phyloP scores from a whole-genome alignment of 2,888 invertebrate genomes.

The Xylota segnis region DNA sequence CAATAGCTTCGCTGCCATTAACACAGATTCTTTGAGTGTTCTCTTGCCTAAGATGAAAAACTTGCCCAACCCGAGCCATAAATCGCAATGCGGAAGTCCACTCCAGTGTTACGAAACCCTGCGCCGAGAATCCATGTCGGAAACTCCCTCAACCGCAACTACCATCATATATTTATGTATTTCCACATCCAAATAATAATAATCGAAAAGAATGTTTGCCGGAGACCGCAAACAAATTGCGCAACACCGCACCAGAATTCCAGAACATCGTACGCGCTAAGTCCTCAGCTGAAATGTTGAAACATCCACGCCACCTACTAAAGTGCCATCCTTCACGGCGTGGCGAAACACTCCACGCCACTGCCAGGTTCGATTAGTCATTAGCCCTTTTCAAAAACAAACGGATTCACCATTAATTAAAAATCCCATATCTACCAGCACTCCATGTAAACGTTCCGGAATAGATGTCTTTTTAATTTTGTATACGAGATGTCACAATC shows the following conservation, averaged over 20 bases:
- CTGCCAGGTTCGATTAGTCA: slow-evolving; percentile 35
- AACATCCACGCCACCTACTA: slow-evolving; percentile 22
- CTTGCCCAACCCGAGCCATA: background rate
- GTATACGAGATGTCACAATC: slow-evolving; percentile 29
- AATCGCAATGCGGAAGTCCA: slow-evolving; percentile 1
- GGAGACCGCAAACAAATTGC: slow-evolving; percentile 36
- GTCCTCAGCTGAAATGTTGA: slow-evolving; percentile 11
- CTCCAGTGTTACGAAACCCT: background rate
- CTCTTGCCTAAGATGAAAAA: background rate
- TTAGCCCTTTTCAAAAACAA: slow-evolving; percentile 46
- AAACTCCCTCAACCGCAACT: background rate
- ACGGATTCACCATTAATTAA: slow-evolving; percentile 50
- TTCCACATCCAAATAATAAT: slow-evolving; percentile 7
- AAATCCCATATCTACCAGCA: slow-evolving; percentile 39
- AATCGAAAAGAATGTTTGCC: slow-evolving; percentile 52
- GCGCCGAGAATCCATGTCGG: no score
- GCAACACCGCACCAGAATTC: slow-evolving; percentile 44
- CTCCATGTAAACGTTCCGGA: slow-evolving; percentile 27
- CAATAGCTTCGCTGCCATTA: background rate
- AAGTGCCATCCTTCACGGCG: slow-evolving; percentile 14
- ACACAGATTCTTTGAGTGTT: background rate
- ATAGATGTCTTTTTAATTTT: slow-evolving; percentile 45
- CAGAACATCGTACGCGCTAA: slow-evolving; percentile 10
- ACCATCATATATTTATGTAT: background rate
- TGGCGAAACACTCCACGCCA: slow-evolving; percentile 26